phyloP scores from a whole-genome alignment of 1,140 invertebrate genomes.

The Drosophila nannoptera region DNA sequence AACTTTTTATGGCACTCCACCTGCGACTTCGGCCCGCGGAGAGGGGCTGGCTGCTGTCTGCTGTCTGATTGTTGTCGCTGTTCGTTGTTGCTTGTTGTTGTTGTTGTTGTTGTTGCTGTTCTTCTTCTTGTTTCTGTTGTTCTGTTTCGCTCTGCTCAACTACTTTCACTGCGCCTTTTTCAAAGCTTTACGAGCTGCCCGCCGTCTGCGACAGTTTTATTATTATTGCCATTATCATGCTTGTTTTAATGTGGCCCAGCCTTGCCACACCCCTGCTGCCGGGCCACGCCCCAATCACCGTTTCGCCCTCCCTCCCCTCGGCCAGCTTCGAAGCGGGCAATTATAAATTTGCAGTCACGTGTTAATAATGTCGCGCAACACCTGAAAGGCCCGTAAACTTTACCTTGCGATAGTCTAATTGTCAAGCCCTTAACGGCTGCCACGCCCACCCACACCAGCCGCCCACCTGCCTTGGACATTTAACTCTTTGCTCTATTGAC shows the following conservation, averaged over 20 bases:
- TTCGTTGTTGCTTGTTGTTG: slow-evolving; percentile 7
- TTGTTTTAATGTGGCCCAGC: slow-evolving; percentile 41
- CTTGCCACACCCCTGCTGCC: neutral
- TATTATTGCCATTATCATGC: slow-evolving; percentile 47
- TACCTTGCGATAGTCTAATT: slow-evolving; percentile 8
- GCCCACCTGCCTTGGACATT: neutral
- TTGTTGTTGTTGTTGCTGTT: slow-evolving; percentile 2
- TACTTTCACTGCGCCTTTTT: slow-evolving; percentile 33
- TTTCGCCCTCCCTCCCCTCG: neutral
- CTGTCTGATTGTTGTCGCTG: neutral
- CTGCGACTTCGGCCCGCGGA: slow-evolving; percentile 22
- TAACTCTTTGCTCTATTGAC: neutral
- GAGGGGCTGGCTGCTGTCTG: neutral
- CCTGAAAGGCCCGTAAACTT: slow-evolving; percentile 13
- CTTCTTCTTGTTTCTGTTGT: slow-evolving; percentile 10
- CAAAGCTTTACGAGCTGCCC: slow-evolving; percentile 11
- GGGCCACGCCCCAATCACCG: slow-evolving; percentile 37
- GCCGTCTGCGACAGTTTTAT: slow-evolving; percentile 33
- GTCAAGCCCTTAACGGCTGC: neutral
- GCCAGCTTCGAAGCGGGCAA: slow-evolving; percentile 25
- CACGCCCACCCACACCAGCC: neutral
- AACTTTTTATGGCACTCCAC: slow-evolving; percentile 57
- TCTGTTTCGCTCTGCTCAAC: slow-evolving; percentile 2
- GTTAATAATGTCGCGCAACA: slow-evolving; percentile 53
- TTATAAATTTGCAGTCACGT: slow-evolving; percentile 67